phyloP scores from a whole-genome alignment of 2,797 vertebrate genomes.

The Argentina silus region DNA sequence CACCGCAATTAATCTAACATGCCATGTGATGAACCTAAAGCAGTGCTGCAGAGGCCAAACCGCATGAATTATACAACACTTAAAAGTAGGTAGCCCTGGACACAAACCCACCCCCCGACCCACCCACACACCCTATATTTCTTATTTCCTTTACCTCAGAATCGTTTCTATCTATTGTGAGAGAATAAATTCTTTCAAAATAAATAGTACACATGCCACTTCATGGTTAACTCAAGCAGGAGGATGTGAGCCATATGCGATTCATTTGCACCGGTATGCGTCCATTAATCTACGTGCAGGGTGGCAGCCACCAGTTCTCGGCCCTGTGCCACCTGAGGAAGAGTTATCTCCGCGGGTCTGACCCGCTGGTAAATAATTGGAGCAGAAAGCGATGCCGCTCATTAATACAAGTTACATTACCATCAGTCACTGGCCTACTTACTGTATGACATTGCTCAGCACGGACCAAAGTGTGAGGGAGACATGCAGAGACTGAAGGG shows the following conservation, averaged over 20 bases:
- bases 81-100: conserved; percentile 25
- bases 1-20: conserved; percentile 65
- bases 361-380: conserved; percentile 72
- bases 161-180: not conserved
- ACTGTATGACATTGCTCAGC: conserved; percentile 25
- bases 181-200: not conserved
- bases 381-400: conserved; percentile 70
- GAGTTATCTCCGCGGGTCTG: conserved; percentile 60
- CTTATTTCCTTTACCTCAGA: not conserved
- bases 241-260: conserved; percentile 61
- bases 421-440: conserved; percentile 69
- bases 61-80: conserved; percentile 56
- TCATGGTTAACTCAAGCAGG: conserved; percentile 25
- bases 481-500: not conserved
- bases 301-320: conserved; percentile 47
- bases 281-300: conserved; percentile 63
- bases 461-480: conserved; percentile 34
- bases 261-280: conserved; percentile 46
- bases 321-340: conserved; percentile 58
- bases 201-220: not conserved
- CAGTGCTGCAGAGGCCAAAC: conserved; percentile 26
- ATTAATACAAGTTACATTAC: conserved; percentile 68
- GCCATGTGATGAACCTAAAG: conserved; percentile 56
- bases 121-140: not conserved
- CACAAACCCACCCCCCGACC: not conserved